Percentiles rank a stretch among this genome's conserved stretches.
phyloP scores from a whole-genome alignment of 2,888 invertebrate genomes.

The Byasa hedistus region DNA sequence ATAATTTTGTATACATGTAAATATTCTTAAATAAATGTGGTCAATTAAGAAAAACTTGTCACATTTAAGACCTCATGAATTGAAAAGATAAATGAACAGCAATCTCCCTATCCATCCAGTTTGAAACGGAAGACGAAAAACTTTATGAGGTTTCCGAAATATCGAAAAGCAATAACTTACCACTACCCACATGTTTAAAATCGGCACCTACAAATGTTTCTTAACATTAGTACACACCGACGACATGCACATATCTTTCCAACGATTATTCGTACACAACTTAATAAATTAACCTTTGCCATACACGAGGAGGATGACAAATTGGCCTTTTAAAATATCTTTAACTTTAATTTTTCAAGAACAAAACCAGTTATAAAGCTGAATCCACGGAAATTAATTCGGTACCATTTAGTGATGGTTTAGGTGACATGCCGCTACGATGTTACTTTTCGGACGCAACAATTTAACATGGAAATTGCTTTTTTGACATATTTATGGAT shows the following conservation, averaged over 20 bases:
- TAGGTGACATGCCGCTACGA: slow-evolving; percentile 54
- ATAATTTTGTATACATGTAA: no score
- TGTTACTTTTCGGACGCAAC: slow-evolving; percentile 40
- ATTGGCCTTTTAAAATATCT: slow-evolving; percentile 20
- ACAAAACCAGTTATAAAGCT: slow-evolving; percentile 26
- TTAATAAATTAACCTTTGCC: slow-evolving; percentile 24
- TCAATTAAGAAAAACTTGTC: neutral
- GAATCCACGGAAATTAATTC: slow-evolving; percentile 52
- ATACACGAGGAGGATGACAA: slow-evolving; percentile 16
- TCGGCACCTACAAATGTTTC: neutral
- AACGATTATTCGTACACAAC: slow-evolving; percentile 20
- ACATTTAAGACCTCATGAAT: neutral
- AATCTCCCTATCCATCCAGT: neutral
- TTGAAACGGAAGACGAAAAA: neutral
- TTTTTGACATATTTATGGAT: slow-evolving; percentile 25
- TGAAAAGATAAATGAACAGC: neutral
- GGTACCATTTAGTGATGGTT: slow-evolving; percentile 55
- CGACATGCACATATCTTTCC: neutral
- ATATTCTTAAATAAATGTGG: no score
- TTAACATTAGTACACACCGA: neutral
- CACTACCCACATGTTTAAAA: neutral
- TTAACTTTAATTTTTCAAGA: slow-evolving; percentile 7
- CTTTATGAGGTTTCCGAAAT: neutral
- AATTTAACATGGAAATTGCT: slow-evolving; percentile 25
- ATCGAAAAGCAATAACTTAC: neutral